Evolutionary conservation across 2,113 vertebrate genomes (phyloP), one percentile per base, ranked within the genome.

Genomic region (Uropsilus gracilis): DNA sequence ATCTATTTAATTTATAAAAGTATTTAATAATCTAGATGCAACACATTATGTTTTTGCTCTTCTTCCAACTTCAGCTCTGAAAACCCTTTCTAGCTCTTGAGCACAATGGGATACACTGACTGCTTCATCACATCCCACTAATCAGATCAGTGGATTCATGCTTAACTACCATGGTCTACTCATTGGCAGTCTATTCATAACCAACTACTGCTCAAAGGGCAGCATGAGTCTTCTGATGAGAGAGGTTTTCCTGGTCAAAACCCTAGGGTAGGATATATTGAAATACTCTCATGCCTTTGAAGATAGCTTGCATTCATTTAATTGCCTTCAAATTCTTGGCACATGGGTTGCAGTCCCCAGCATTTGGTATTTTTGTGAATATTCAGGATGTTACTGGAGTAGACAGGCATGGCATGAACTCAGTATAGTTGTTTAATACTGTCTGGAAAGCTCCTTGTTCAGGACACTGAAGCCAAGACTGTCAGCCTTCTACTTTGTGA

Each of bases 401-500:
- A 96, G 86, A 88, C 14, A 80, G 57, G 48, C 14, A 4, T 42
- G 64, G 26, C 32, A 30, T 32, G 86, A 95, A 92, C 72, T 77
- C 68, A 91, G 18, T 3, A 3, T 39, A 37, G 18, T 72, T 90
- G 37, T 75, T 93, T 39, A 55, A 69, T 59, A 22, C n/a, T 83
- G 37, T 93, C 37, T 72, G 80, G 39, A 88, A 85, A 77, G 30
- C 28, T 86, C 66, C 63, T 28, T 82, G 73, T 59, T 81, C 66
- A 81, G 92, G 80, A 75, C 28, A 14, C 24, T 69, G 86, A 77
- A 96, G 76, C 48, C 0, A 18, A 92, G 50, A n/a, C 85, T 93
- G 94, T 83, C 92, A 92, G 57, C 80, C 72, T 92, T 82, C 86
- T 95, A 71, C 91, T 91, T 81, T 30, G 69, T 86, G 91, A 91